Percentiles rank a stretch among this genome's conserved stretches.
phyloP scores from a whole-genome alignment of 2,888 invertebrate genomes.

The Calephelis perditalis region DNA sequence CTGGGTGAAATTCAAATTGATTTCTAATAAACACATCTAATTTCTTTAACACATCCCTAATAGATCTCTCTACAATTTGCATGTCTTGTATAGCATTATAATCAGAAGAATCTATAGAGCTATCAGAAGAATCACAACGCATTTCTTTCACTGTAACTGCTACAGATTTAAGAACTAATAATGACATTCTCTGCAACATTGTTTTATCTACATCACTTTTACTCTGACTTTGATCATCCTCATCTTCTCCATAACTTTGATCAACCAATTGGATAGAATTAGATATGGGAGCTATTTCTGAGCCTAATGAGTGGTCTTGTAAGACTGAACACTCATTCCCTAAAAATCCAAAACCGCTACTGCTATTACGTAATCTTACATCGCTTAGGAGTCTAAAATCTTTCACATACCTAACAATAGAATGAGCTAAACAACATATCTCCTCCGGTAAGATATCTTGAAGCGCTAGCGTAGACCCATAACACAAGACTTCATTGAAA shows the following conservation, averaged over 20 bases:
- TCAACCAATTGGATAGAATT: constrained; percentile 64
- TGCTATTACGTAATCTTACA: constrained; percentile 60
- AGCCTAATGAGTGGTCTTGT: constrained; percentile 55
- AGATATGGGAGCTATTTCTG: constrained; percentile 51
- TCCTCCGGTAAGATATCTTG: constrained; percentile 93
- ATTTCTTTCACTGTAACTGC: constrained; percentile 95
- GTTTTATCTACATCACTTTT: constrained; percentile 84
- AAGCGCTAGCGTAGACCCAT: constrained; percentile 92
- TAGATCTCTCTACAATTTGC: constrained; percentile 91
- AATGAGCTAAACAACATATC: constrained; percentile 90
- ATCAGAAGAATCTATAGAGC: constrained; percentile 89
- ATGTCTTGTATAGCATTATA: constrained; percentile 93
- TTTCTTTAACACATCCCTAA: constrained; percentile 88
- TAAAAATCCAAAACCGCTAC: constrained; percentile 66
- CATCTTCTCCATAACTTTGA: constrained; percentile 67
- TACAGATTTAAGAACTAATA: constrained; percentile 92
- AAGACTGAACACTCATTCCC: constrained; percentile 62
- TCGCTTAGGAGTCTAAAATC: constrained; percentile 86
- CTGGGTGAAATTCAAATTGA: constrained; percentile 90
- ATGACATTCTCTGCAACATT: constrained; percentile 89
- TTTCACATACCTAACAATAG: constrained; percentile 91
- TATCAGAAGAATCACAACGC: constrained; percentile 90
- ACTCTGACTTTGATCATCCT: constrained; percentile 53
- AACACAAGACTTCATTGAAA: constrained; percentile 94
- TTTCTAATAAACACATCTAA: constrained; percentile 90